Base-by-base conservation (phyloP, 2,113 vertebrate genomes). In the Paracanthobrama guichenoti region DNA sequence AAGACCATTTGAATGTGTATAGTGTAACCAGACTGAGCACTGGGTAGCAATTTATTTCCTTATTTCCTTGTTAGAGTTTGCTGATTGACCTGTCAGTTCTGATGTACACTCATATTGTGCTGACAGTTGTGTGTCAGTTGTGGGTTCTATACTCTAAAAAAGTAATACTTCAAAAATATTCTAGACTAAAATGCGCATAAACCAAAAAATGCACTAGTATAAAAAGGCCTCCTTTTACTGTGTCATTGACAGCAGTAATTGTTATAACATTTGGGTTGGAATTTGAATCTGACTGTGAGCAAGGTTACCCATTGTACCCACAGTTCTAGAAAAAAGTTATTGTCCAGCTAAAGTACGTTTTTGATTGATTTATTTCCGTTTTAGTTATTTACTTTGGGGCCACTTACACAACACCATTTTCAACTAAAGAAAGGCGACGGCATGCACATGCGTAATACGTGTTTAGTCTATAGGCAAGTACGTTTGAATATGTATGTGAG, bases 41-140 rank as follows among this genome's bases (percentile, higher is more conserved):
- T 22, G 31, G 8, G 31, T 20, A 22, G 66, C 66, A 39, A 42
- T 69, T 39, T 69, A 39, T 69, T 69, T 69, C 20, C 8, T 18
- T 39, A 39, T 69, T 69, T 35, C 66, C 0, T 39, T 69, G 66
- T 39, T 69, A 20, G 16, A 39, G 31, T 69, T 22, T 22, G 66
- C 66, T 39, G 66, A 69, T 69, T 69, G 66, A 39, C 31, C 66
- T 69, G 66, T 69, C 66, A 69, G 18, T 69, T 39, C 66, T 69
- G 66, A 69, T 39, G n/a, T 18, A 39, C 16, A 69, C 66, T 35
- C 16, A 67, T 67, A 67, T 39, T 20, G 31, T 35, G 64, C 31
- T 67, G 31, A 67, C 64, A 67, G 31, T 20, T 35, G 22, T 67
- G 28, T 35, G 28, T 35, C 62, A 64, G 60, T 6, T 13, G 14